phyloP scores from a whole-genome alignment of 2,888 invertebrate species.

The Campoplex capitator region DNA sequence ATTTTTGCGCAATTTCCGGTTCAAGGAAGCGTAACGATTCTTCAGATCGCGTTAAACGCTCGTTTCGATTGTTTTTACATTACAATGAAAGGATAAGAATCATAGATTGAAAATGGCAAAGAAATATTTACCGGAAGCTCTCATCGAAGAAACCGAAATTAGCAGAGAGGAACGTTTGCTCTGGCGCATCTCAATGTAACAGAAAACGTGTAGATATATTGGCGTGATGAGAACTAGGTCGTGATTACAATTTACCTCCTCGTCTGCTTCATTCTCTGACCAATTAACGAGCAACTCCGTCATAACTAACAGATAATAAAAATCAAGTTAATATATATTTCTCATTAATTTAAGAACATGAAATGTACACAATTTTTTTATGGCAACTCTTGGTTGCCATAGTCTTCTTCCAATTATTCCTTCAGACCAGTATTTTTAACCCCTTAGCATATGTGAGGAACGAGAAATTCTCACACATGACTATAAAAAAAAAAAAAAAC shows the following conservation, averaged over 20 bases:
- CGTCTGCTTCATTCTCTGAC: background rate
- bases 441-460: background rate
- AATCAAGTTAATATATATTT: slow-evolving; percentile 26
- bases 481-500: background rate
- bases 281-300: slow-evolving; percentile 47
- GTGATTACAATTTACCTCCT: slow-evolving; percentile 22
- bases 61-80: slow-evolving; percentile 19
- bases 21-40: slow-evolving; percentile 38
- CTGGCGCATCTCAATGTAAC: background rate
- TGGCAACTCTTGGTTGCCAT: slow-evolving; percentile 19
- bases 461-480: slow-evolving; percentile 44
- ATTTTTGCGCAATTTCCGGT: slow-evolving; percentile 48
- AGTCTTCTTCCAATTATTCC: background rate
- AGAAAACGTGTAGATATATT: slow-evolving; percentile 4
- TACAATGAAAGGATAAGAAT: slow-evolving; percentile 42
- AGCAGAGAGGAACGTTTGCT: slow-evolving; percentile 15
- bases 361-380: slow-evolving; percentile 13
- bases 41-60: slow-evolving; percentile 33
- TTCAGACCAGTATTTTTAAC: background rate
- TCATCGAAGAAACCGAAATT: slow-evolving; percentile 9
- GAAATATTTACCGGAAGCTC: slow-evolving; percentile 37
- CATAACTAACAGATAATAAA: slow-evolving; percentile 36
- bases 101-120: slow-evolving; percentile 27
- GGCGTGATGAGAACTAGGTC: slow-evolving; percentile 53
- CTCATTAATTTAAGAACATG: slow-evolving; percentile 30